A percentile compares a stretch with the other conserved stretches of the same genome.
Evolutionary conservation across 2,888 invertebrate genomes (phyloP).

Genomic region (Phrixothrix hirtus): DNA sequence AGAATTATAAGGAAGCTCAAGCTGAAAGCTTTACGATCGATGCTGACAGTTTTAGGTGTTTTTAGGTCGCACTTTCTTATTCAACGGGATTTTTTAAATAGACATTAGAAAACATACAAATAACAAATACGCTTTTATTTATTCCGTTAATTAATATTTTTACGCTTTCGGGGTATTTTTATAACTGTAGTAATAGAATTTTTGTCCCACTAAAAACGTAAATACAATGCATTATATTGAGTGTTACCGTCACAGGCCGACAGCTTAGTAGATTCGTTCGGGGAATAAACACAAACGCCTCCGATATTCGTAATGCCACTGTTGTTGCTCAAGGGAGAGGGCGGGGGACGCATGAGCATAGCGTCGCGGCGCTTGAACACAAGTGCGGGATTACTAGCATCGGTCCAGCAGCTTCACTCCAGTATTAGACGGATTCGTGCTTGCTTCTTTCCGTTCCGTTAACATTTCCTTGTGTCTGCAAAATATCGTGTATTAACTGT

Average conservation of each 20-base stretch:
- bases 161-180: conserved; percentile 1
- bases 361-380: conserved; percentile 57
- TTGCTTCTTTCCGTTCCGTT: conserved; percentile 46
- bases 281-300: conserved; percentile 58
- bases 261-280: conserved; percentile 55
- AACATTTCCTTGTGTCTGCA: conserved; percentile 38
- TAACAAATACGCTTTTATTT: conserved; percentile 17
- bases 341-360: conserved; percentile 57
- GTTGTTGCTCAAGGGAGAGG: conserved; percentile 48
- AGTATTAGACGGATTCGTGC: conserved; percentile 50
- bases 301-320: conserved; percentile 55
- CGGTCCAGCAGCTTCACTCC: conserved; percentile 55
- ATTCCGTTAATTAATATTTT: neutral
- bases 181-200: conserved; percentile 4
- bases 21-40: conserved; percentile 57
- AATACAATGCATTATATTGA: conserved; percentile 20
- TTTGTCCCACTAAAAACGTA: conserved; percentile 17
- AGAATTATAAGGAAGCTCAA: conserved; percentile 51
- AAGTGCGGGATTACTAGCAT: conserved; percentile 57
- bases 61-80: conserved; percentile 46
- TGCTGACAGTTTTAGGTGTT: conserved; percentile 56
- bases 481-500: conserved; percentile 21
- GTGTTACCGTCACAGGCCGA: conserved; percentile 42
- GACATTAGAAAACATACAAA: conserved; percentile 37
- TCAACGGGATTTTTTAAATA: conserved; percentile 45